These are phyloP conservation scores for Vespertilio murinus DNA, from an alignment of 2,797 vertebrate species.

Conservation along the genomic window DNA sequence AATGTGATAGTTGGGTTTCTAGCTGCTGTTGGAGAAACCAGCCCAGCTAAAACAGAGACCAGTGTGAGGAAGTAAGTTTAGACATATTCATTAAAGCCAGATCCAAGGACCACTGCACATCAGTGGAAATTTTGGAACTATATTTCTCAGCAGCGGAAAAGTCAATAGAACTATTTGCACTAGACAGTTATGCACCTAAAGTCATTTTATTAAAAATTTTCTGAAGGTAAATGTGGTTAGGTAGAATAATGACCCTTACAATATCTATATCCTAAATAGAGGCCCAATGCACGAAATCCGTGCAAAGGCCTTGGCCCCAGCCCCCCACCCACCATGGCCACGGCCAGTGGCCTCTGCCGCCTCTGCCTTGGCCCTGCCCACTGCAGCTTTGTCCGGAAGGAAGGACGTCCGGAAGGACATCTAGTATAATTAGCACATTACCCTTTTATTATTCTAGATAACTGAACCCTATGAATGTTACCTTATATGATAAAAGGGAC, in stretches of 20 bases:
- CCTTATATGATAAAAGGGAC: not conserved
- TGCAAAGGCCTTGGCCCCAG: no score
- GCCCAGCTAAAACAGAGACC: not conserved
- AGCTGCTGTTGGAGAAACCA: not conserved
- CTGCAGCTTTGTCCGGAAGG: no score
- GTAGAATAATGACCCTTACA: not conserved
- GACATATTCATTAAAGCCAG: not conserved
- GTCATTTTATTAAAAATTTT: not conserved
- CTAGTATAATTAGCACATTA: no score
- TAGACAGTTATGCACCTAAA: not conserved
- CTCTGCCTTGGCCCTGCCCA: no score
- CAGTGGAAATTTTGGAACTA: not conserved
- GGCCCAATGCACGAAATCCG: no score
- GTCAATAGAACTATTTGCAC: not conserved
- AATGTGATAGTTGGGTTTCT: rapidly evolving
- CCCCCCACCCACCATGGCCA: no score
- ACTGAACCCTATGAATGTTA: not conserved
- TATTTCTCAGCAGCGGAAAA: not conserved
- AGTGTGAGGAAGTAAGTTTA: not conserved
- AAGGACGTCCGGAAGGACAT: no score
- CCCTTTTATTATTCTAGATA: no score
- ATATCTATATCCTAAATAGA: not conserved
- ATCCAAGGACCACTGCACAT: not conserved
- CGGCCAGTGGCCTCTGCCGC: no score
- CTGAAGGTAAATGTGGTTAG: not conserved